Evolutionary conservation across 2,888 invertebrate genomes (phyloP), one percentile per base, ranked within the genome.

Genomic region (Ditula angustiorana): DNA sequence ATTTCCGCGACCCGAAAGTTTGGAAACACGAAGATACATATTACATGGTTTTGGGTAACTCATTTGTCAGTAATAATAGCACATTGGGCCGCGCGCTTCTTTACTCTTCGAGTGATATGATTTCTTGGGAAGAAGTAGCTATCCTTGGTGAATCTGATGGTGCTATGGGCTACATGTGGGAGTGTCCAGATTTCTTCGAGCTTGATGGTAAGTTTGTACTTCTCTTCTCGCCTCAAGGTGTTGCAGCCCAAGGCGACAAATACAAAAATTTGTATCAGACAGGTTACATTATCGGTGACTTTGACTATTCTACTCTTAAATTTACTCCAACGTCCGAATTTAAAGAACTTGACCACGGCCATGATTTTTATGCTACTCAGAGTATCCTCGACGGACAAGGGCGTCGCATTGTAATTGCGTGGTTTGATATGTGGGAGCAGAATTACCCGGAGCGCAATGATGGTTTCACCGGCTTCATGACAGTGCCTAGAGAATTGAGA

Each of bases 151-250:
- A 83, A 71, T 89, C 92, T 0, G 76, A 87, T 53, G 89, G 88
- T 5, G 72, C 68, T 13, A 78, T 89, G 0, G 90, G 90, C 0
- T 88, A 76, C 47, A 91, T 93, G 90, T 93, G 87, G 87, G 93
- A 94, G 71, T 93, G 93, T 76, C 93, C 93, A 0, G 93, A 93
- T 68, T 88, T 93, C 56, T 93, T 93, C 37, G 83, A 88, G 69
- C 65, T 94, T 0, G 63, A 80, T 21, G 87, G 85, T 0, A 72
- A 78, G 56, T 86, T 76, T 67, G 74, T 94, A 13, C 73, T 93
- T 0, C 67, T 93, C 2, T 83, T 93, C 60, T 93, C 91, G 5
- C 88, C 92, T 0, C 91, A 92, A 83, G 91, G 92, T 1, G 63
- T 92, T 0, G 2, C 73, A 55, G 67, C 86, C 1, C 70, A 83